Base-by-base conservation (phyloP, 2,113 vertebrate genomes). In the Calidris pygmaea region DNA sequence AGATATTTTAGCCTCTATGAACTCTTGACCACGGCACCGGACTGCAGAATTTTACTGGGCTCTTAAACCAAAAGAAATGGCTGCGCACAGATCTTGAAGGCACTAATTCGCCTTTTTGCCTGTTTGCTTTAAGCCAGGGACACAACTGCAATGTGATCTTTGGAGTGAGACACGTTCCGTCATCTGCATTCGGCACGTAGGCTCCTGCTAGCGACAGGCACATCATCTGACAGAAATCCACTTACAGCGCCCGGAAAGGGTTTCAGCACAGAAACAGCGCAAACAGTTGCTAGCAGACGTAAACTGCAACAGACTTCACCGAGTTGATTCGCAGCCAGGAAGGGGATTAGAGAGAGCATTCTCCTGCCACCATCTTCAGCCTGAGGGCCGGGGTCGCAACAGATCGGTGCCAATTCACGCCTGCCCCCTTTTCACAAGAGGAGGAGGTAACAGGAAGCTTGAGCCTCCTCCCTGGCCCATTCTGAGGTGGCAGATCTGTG, bases 111-210 rank as follows among this genome's bases (percentile, higher is more conserved):
- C 71, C 56, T 87, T 91, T 93, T 68, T 50, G 62, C 81, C 87
- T 85, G 52, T 47, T 95, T 91, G 56, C 55, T 91, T 79, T 87
- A 91, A 85, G 41, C 45, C 48, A 62, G 74, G 37, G 62, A 76
- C 93, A 96, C 70, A 94, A 97, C 66, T 89, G 81, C 74, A 89
- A 78, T 23, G 70, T 82, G 94, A 93, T 97, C 91, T 94, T 82
- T 82, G 71, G 84, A 93, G 89, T 0, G 4, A 93, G 71, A 91
- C 48, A 56, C 2, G 22, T 93, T 92, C 96, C 70, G 68, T 89
- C 89, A 87, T 90, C 89, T 89, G 87, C 85, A 94, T 89, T 91
- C 89, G 91, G 87, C 91, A 97, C 53, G 41, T 85, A 95, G 30
- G 39, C 91, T 87, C 35, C 89, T 87, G 84, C 48, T 86, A 89